Percentiles rank a stretch among this genome's conserved stretches.
phyloP scores from a whole-genome alignment of 2,888 invertebrate species.

The Leucozona laternaria region DNA sequence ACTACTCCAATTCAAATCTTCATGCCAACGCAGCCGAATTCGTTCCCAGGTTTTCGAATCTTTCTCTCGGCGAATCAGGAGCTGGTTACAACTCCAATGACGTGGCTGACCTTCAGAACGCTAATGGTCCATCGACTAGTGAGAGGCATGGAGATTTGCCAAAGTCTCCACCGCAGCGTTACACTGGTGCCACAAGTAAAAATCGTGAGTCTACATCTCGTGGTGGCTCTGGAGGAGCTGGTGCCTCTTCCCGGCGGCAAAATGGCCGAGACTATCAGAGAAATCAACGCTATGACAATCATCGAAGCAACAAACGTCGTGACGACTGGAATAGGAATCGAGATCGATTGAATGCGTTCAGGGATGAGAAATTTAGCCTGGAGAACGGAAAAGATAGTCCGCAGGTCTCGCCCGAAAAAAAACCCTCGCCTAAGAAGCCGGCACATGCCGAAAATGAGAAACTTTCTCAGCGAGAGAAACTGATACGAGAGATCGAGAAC shows the following conservation, averaged over 20 bases:
- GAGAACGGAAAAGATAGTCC: slow-evolving; percentile 82
- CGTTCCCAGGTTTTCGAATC: slow-evolving; percentile 81
- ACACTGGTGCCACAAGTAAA: slow-evolving; percentile 76
- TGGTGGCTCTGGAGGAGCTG: slow-evolving; percentile 23
- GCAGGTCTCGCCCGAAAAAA: slow-evolving; percentile 81
- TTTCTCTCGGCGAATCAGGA: slow-evolving; percentile 76
- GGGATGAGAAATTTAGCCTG: slow-evolving; percentile 79
- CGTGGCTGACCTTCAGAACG: slow-evolving; percentile 43
- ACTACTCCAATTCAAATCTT: slow-evolving; percentile 78
- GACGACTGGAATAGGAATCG: slow-evolving; percentile 83
- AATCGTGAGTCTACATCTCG: slow-evolving; percentile 64
- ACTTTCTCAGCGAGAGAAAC: slow-evolving; percentile 91
- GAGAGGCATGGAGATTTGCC: slow-evolving; percentile 1
- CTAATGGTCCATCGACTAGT: slow-evolving; percentile 42
- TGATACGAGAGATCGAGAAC: slow-evolving; percentile 92
- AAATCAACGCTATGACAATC: slow-evolving; percentile 82
- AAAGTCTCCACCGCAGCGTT: slow-evolving; percentile 73
- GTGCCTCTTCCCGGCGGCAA: slow-evolving; percentile 76
- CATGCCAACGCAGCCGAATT: slow-evolving; percentile 82
- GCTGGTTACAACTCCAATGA: slow-evolving; percentile 26
- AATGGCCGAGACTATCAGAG: slow-evolving; percentile 75
- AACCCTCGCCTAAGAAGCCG: slow-evolving; percentile 77
- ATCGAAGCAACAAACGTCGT: slow-evolving; percentile 81
- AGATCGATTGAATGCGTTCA: slow-evolving; percentile 81
- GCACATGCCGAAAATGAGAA: slow-evolving; percentile 80